phyloP scores from a whole-genome alignment of 1,140 invertebrate genomes.

The Neodiprion virginianus region DNA sequence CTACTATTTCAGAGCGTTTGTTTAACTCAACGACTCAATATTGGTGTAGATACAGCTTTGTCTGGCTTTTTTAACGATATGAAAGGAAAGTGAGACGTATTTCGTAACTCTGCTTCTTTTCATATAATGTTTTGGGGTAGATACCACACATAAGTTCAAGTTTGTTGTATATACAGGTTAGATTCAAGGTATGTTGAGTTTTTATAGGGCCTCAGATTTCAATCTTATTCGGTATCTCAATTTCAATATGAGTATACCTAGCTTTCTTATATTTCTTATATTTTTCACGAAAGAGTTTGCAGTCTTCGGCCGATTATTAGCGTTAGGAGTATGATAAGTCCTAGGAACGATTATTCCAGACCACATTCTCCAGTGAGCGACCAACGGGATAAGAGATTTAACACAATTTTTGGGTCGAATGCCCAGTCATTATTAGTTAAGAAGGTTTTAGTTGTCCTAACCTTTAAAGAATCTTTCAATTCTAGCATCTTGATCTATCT shows the following conservation, averaged over 20 bases:
- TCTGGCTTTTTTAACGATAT: neutral
- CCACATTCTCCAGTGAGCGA: neutral
- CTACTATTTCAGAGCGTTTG: neutral
- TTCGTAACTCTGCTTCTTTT: neutral
- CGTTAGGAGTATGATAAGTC: slow-evolving; percentile 19
- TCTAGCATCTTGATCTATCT: slow-evolving; percentile 17
- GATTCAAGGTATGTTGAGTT: neutral
- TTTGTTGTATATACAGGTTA: neutral
- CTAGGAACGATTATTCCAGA: slow-evolving; percentile 9
- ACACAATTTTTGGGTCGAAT: slow-evolving; percentile 30
- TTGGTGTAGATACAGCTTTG: neutral
- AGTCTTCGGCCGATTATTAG: slow-evolving; percentile 21
- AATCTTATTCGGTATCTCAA: slow-evolving; percentile 15
- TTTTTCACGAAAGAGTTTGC: slow-evolving; percentile 19
- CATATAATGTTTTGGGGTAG: neutral
- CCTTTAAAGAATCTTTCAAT: slow-evolving; percentile 34
- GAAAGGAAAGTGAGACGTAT: neutral
- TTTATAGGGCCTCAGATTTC: neutral
- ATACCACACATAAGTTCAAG: neutral
- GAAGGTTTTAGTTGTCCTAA: slow-evolving; percentile 12
- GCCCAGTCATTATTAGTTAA: slow-evolving; percentile 30
- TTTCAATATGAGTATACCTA: neutral
- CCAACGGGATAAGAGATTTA: slow-evolving; percentile 14
- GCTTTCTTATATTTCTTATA: neutral
- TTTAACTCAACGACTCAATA: slow-evolving; percentile 14